These are phyloP conservation scores for Lithodes maja DNA, from an alignment of 2,888 invertebrate species.

Conservation along the genomic window DNA sequence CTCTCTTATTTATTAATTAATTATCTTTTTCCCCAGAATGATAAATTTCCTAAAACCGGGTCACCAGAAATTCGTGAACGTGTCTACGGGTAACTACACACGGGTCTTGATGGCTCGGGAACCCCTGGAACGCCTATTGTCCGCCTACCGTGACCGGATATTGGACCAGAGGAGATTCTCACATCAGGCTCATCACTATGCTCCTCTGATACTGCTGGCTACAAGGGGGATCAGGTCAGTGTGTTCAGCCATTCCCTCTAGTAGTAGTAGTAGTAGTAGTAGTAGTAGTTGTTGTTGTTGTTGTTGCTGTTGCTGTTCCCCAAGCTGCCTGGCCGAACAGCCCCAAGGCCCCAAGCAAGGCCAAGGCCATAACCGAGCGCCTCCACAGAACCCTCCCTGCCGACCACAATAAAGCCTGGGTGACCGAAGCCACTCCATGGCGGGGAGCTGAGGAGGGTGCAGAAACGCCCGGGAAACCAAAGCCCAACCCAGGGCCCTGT, in stretches of 20 bases:
- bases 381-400: too few species aligned
- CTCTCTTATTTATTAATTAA: too few species aligned
- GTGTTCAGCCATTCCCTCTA: not conserved
- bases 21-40: not conserved
- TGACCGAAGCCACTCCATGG: too few species aligned
- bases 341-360: too few species aligned
- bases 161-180: slow-evolving; percentile 12
- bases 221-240: slow-evolving; percentile 26
- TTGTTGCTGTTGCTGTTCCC: too few species aligned
- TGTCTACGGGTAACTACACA: not conserved
- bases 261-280: not conserved
- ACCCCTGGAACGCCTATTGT: slow-evolving; percentile 34
- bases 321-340: too few species aligned
- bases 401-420: too few species aligned
- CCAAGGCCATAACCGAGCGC: too few species aligned
- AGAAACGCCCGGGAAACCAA: too few species aligned
- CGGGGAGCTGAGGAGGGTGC: too few species aligned
- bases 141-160: slow-evolving; percentile 37
- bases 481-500: too few species aligned
- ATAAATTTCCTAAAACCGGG: slow-evolving; percentile 15
- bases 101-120: slow-evolving; percentile 28
- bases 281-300: too few species aligned
- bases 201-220: slow-evolving; percentile 20
- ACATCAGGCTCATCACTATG: slow-evolving; percentile 23
- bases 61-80: not conserved